Evolutionary conservation across 2,888 invertebrate genomes (phyloP).

Genomic region (Adelognathus sp.): DNA sequence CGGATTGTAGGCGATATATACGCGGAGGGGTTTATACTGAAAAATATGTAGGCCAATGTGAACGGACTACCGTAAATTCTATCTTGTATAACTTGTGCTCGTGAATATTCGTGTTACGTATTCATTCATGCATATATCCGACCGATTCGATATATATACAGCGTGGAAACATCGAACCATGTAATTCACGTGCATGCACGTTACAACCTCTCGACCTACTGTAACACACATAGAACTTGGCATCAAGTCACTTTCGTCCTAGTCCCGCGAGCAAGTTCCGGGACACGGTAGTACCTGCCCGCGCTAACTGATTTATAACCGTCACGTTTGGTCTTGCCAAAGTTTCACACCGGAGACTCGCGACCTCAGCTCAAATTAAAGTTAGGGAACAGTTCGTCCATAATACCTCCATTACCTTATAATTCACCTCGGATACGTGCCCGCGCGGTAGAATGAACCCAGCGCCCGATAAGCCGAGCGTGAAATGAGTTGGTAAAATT

Average conservation of each 20-base stretch:
- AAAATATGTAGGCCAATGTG: slow-evolving; percentile 23
- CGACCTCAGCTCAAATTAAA: slow-evolving; percentile 65
- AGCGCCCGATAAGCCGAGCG: slow-evolving; percentile 61
- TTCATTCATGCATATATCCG: slow-evolving; percentile 21
- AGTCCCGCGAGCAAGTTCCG: slow-evolving; percentile 51
- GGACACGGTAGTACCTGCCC: slow-evolving; percentile 51
- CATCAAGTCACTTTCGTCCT: slow-evolving; percentile 60
- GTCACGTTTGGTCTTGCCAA: slow-evolving; percentile 60
- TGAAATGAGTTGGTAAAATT: slow-evolving; percentile 64
- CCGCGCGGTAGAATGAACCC: slow-evolving; percentile 34
- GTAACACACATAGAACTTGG: slow-evolving; percentile 29
- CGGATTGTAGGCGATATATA: slow-evolving; percentile 12
- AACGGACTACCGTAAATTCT: background rate
- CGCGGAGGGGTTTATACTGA: background rate
- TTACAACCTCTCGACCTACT: background rate
- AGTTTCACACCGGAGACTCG: slow-evolving; percentile 30
- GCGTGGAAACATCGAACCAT: slow-evolving; percentile 14
- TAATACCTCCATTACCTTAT: slow-evolving; percentile 65
- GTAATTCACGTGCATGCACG: background rate
- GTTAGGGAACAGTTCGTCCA: slow-evolving; percentile 66
- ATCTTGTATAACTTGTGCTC: background rate
- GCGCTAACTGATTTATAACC: slow-evolving; percentile 67
- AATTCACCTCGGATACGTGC: slow-evolving; percentile 64
- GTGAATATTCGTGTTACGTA: slow-evolving; percentile 22
- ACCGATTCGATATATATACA: slow-evolving; percentile 32